phyloP scores from a whole-genome alignment of 2,888 invertebrate genomes.

The Eupithecia tripunctaria region DNA sequence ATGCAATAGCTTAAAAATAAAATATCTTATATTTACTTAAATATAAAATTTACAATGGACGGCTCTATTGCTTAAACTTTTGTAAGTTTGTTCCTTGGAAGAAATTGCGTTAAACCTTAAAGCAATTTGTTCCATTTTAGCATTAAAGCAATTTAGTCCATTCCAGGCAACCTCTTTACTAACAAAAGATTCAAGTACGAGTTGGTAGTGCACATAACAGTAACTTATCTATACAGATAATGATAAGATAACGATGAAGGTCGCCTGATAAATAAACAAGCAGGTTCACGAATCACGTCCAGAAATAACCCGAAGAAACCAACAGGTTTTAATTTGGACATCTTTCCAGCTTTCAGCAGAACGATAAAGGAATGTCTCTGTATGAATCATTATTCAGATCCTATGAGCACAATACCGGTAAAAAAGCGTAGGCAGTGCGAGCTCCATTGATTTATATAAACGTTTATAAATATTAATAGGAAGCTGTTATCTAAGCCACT shows the following conservation, averaged over 20 bases:
- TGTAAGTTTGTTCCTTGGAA: no score
- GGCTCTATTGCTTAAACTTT: no score
- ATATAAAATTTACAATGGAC: no score
- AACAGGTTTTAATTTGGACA: not conserved
- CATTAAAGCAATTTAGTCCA: no score
- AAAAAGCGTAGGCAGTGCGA: slow-evolving; percentile 23
- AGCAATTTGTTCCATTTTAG: no score
- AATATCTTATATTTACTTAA: no score
- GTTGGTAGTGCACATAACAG: no score
- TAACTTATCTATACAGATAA: not conserved
- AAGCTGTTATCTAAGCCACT: slow-evolving; percentile 26
- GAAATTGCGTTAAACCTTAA: no score
- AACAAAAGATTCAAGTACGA: no score
- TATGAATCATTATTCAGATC: not conserved
- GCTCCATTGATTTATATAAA: slow-evolving; percentile 32
- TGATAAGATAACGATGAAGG: not conserved
- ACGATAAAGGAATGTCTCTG: not conserved
- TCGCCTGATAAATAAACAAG: not conserved
- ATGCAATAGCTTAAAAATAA: no score
- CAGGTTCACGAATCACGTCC: not conserved
- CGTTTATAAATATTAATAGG: slow-evolving; percentile 45
- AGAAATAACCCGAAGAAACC: not conserved
- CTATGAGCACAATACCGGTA: slow-evolving; percentile 14
- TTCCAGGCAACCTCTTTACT: no score
- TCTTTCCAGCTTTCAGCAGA: not conserved